Conservation (phyloP, 2,113 vertebrate genomes). For the Paradoxurus hermaphroditus region DNA sequence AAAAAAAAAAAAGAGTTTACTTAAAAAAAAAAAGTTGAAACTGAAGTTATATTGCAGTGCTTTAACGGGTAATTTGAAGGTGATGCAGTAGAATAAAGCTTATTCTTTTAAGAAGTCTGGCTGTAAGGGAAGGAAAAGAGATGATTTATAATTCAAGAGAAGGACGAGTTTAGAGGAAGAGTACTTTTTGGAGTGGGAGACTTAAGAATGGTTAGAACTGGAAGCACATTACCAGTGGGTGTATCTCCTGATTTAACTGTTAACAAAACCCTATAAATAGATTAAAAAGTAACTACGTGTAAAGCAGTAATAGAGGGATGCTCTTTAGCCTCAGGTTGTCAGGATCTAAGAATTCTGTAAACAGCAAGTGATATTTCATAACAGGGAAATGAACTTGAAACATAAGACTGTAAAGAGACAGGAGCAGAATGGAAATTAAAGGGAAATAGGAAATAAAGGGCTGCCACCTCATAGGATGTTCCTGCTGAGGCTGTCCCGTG, state of each 20-base stretch:
- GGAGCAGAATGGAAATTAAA: neutral
- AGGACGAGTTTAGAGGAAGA: neutral
- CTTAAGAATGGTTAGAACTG: neutral
- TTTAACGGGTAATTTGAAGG: slow-evolving; percentile 25
- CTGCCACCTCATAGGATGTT: too few relatives aligned
- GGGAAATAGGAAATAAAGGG: neutral
- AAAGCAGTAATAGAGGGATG: neutral
- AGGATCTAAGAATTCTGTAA: neutral
- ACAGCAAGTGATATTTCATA: neutral
- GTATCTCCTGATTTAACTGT: neutral
- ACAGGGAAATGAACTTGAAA: neutral
- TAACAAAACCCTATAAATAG: neutral
- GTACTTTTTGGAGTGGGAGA: neutral
- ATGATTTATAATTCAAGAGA: neutral
- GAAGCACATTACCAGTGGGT: neutral
- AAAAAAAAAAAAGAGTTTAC: too few relatives aligned
- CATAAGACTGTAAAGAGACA: neutral
- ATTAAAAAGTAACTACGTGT: neutral
- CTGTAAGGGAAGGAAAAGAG: neutral
- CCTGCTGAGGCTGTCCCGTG: neutral
- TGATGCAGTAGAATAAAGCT: neutral
- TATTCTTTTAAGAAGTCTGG: neutral
- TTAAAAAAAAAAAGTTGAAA: too few relatives aligned
- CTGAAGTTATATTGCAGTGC: neutral
- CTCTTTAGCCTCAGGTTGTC: neutral